Evolutionary conservation across 2,888 invertebrate genomes (phyloP), one percentile per base, ranked within the genome.

Genomic region (Plebejus argus): DNA sequence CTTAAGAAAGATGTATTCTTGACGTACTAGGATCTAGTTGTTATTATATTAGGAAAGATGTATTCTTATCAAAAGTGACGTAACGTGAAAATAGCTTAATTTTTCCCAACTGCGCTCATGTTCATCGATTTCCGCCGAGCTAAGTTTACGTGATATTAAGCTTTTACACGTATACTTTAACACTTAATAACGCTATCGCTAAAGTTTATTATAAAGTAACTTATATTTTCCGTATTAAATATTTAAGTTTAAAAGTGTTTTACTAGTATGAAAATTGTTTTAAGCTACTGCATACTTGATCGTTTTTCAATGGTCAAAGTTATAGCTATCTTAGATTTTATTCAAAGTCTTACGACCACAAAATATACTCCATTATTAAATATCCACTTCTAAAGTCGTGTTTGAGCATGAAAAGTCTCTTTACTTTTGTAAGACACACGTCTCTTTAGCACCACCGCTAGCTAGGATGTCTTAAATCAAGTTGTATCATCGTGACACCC

Each of bases 51-150:
- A 18, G 15, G 18, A 53, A 23, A 23, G 10, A 23, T 12, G 61
- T 80, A 81, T 80, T 39, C 71, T 71, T n/a, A 35, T 23, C 10
- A 61, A 20, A 61, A 23, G 61, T 1, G 61, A 61, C 23, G 23
- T 61, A 12, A 23, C 12, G 23, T 61, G 23, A 61, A 61, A 61
- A 23, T 61, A 61, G 20, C 61, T 20, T n/a, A n/a, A n/a, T n/a
- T n/a, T n/a, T 23, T 61, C 4, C 23, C 71, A 35, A 39, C 71
- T 35, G 10, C n/a, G 35, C 71, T 39, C 71, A 4, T 3, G 35
- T 39, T 39, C 71, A 39, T 35, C 35, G 71, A 71, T 35, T 35
- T 35, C 35, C 28, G 35, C 15, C 12, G 8, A 35, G 23, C 35
- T 20, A n/a, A 39, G 10, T 33, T 10, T 70, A 70, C 70, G 35